Conservation (phyloP, 2,888 invertebrate genomes). For the Adineta ricciae region DNA sequence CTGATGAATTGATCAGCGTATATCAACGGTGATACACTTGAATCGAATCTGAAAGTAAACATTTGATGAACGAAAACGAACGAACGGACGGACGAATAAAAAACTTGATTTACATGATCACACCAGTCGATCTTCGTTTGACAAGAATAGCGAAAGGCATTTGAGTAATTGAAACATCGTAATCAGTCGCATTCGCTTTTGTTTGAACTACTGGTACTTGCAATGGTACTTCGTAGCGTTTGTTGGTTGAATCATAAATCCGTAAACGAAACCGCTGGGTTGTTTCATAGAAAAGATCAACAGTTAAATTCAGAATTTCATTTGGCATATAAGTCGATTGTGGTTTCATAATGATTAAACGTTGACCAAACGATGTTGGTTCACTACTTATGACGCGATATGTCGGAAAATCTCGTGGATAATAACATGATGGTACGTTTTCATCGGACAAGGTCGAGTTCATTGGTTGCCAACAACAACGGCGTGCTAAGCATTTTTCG, state of each 20-base stretch:
- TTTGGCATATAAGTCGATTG: conserved; percentile 26
- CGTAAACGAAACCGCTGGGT: conserved; percentile 12
- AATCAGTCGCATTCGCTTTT: conserved; percentile 4
- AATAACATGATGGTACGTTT: conserved; percentile 27
- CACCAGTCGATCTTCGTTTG: conserved; percentile 25
- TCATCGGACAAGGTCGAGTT: too few species aligned
- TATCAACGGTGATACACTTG: conserved; percentile 61
- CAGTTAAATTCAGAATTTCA: conserved; percentile 24
- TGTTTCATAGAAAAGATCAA: conserved; percentile 22
- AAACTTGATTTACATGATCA: neutral
- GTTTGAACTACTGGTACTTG: neutral
- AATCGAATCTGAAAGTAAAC: conserved; percentile 54
- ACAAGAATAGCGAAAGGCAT: conserved; percentile 27
- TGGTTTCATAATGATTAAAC: conserved; percentile 21
- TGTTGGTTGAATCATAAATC: conserved; percentile 18
- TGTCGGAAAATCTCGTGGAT: conserved; percentile 27
- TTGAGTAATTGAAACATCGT: conserved; percentile 21
- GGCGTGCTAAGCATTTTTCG: conserved; percentile 15
- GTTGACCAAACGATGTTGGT: neutral
- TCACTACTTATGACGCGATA: neutral
- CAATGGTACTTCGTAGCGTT: conserved; percentile 25
- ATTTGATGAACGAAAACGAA: neutral
- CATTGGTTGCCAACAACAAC: conserved; percentile 25
- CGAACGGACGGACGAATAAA: too few species aligned
- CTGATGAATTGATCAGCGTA: conserved; percentile 68